Evolutionary conservation across 2,888 invertebrate genomes (phyloP), one percentile per base, ranked within the genome.

Genomic region (Falcaria lacertinaria): DNA sequence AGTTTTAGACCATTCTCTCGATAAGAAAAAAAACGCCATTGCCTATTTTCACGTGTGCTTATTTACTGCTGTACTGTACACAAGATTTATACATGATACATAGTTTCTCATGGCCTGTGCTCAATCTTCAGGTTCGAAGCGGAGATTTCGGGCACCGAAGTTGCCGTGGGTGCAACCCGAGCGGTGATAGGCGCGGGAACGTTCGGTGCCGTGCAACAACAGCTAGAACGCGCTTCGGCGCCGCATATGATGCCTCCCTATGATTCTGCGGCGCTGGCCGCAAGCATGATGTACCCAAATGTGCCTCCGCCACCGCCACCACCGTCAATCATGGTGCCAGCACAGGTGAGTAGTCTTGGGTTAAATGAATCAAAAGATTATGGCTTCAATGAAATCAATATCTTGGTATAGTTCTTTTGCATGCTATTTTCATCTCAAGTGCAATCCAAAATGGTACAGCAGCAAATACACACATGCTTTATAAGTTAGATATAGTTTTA

Each of bases 91-190:
- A n/a, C n/a, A n/a, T n/a, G n/a, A n/a, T n/a, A n/a, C n/a, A n/a
- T n/a, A n/a, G n/a, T n/a, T n/a, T n/a, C n/a, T n/a, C n/a, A n/a
- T n/a, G n/a, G n/a, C n/a, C n/a, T n/a, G n/a, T n/a, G n/a, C n/a
- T n/a, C n/a, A n/a, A n/a, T 4, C 7, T 33, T 34, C 33, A 95
- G 96, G 65, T 97, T 97, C 71, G 97, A 97, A 71, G 96, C 96
- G 1, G 97, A 97, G 87, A 96, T 97, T 59, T 94, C 95, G 0
- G 92, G 93, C 11, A 89, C 90, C 32, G 89, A 91, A 4, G 56
- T 70, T 34, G 64, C 35, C 2, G 15, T 91, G 13, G 85, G 88
- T 28, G 88, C 90, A 8, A 87, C 88, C 4, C 88, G 93, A 2
- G 91, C 93, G 11, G 92, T 96, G 33, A 94, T 95, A 34, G 94